Evolutionary conservation across 2,797 vertebrate species (phyloP).

Genomic region (Pristis pectinata): DNA sequence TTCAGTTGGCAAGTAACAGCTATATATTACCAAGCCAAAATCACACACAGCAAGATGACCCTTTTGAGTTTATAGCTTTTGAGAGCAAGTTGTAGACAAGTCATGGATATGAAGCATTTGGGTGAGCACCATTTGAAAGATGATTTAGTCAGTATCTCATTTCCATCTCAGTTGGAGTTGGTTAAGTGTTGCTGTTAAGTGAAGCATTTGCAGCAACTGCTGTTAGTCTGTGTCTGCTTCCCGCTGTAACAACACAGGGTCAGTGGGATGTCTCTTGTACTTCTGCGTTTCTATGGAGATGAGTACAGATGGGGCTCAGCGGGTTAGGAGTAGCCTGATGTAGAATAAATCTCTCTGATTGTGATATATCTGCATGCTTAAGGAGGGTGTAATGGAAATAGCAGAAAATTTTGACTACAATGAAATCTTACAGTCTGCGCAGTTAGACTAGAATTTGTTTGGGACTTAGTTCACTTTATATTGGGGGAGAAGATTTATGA

Average conservation of each 20-base stretch:
- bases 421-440: neutral
- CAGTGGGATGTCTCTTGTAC: constrained; percentile 28
- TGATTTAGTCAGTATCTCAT: constrained; percentile 30
- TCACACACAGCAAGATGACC: neutral
- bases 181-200: constrained; percentile 21
- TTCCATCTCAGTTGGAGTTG: constrained; percentile 33
- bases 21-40: neutral
- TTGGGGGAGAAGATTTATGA: neutral
- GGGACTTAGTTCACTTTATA: neutral
- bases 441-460: neutral
- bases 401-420: constrained; percentile 7
- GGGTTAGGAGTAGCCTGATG: constrained; percentile 1
- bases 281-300: constrained; percentile 37
- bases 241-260: constrained; percentile 12
- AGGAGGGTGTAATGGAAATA: neutral
- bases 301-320: constrained; percentile 23
- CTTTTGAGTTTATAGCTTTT: neutral
- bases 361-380: constrained; percentile 11
- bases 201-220: constrained; percentile 7
- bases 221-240: constrained; percentile 17
- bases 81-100: too few species aligned
- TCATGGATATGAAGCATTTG: neutral
- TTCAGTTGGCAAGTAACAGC: neutral
- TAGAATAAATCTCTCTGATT: constrained; percentile 25
- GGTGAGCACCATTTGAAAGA: neutral